Evolutionary conservation across 2,888 invertebrate genomes (phyloP).

Genomic region (Ochropacha duplaris): DNA sequence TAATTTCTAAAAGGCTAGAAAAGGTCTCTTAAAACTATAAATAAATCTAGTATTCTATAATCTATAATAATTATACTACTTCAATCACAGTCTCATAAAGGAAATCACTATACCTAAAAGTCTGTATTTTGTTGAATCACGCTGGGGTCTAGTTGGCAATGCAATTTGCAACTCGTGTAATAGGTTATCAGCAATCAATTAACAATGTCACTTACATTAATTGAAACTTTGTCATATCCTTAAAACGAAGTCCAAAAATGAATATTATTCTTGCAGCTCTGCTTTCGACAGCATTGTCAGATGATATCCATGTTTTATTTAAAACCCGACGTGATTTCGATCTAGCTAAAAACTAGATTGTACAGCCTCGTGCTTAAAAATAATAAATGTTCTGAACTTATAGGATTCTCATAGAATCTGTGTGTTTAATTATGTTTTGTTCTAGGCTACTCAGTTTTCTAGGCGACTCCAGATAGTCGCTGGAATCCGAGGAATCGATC

Average conservation of each 20-base stretch:
- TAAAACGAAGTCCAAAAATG: slow-evolving; percentile 2
- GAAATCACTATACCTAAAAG: slow-evolving; percentile 59
- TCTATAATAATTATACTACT: slow-evolving; percentile 38
- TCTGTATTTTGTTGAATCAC: slow-evolving; percentile 50
- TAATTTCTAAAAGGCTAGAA: neutral
- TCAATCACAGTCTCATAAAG: slow-evolving; percentile 76
- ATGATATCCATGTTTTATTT: slow-evolving; percentile 12
- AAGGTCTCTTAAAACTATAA: neutral
- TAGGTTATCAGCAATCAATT: neutral
- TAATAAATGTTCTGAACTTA: slow-evolving; percentile 49
- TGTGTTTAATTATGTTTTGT: slow-evolving; percentile 69
- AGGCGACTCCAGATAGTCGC: slow-evolving; percentile 59
- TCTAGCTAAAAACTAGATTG: slow-evolving; percentile 53
- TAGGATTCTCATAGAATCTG: slow-evolving; percentile 76
- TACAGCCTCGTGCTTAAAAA: slow-evolving; percentile 50
- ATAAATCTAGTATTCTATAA: neutral
- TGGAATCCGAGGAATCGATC: slow-evolving; percentile 70
- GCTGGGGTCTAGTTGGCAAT: slow-evolving; percentile 36
- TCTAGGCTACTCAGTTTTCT: slow-evolving; percentile 60
- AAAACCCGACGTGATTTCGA: slow-evolving; percentile 38
- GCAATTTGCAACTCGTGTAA: slow-evolving; percentile 1
- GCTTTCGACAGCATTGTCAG: slow-evolving; percentile 8
- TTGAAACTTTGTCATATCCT: neutral
- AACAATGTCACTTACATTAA: neutral
- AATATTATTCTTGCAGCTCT: neutral